Evolutionary conservation across 2,888 invertebrate genomes (phyloP).

Genomic region (Xestoiulus laeticollis): DNA sequence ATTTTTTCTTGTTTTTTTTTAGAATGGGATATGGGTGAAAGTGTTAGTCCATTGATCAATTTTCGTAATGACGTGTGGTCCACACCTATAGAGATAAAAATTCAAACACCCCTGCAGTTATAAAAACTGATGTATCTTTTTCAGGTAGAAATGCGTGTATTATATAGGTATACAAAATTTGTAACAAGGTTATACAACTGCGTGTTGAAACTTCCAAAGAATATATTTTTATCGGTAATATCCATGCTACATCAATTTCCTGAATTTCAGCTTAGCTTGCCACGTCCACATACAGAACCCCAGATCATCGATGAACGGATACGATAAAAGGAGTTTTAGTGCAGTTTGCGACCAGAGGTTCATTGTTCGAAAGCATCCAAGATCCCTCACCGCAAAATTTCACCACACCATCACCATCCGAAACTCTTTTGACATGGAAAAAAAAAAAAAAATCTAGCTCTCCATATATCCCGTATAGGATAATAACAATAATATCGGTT

Average conservation of each 20-base stretch:
- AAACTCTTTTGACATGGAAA: not conserved
- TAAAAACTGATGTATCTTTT: too few relatives aligned
- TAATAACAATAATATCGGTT: conserved; percentile 28
- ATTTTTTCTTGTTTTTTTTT: too few relatives aligned
- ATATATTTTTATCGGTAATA: not conserved
- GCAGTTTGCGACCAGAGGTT: not conserved
- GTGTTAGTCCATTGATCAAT: too few relatives aligned
- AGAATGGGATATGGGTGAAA: too few relatives aligned
- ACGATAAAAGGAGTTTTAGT: not conserved
- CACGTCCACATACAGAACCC: not conserved
- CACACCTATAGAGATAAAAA: too few relatives aligned
- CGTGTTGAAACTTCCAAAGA: not conserved
- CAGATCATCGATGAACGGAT: conserved; percentile 2
- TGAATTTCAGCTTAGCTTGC: not conserved
- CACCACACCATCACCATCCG: not conserved
- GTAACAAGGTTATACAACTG: too few relatives aligned
- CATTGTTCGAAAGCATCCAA: conserved; percentile 13
- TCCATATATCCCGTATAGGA: not conserved
- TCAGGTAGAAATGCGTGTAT: too few relatives aligned
- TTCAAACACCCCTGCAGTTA: too few relatives aligned
- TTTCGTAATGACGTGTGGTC: too few relatives aligned
- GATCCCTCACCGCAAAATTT: conserved; percentile 1
- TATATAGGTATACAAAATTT: too few relatives aligned
- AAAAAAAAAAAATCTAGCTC: not conserved
- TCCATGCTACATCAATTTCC: not conserved